Percentiles rank a stretch among this genome's conserved stretches.
These are phyloP conservation scores for Eupithecia centaureata DNA, from an alignment of 2,888 invertebrate species.

Conservation along the genomic window DNA sequence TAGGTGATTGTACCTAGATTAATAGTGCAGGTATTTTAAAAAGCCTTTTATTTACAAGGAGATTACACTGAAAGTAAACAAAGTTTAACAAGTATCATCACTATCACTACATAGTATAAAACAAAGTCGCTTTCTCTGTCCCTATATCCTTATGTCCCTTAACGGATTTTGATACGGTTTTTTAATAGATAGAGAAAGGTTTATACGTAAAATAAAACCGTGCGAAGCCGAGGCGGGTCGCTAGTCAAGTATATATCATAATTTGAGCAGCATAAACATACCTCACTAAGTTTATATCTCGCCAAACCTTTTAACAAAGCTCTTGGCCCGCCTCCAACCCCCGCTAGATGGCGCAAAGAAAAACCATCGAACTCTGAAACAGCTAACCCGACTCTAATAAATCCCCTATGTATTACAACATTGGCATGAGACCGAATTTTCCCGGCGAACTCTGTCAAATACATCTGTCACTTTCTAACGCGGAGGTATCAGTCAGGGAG, in stretches of 20 bases:
- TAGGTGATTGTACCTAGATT: constrained; percentile 1
- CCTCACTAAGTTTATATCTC: constrained; percentile 49
- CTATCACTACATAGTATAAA: too few relatives aligned
- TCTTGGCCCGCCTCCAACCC: constrained; percentile 68
- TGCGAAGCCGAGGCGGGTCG: too few relatives aligned
- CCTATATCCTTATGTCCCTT: too few relatives aligned
- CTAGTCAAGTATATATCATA: too few relatives aligned
- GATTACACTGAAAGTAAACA: too few relatives aligned
- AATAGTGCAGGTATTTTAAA: neutral
- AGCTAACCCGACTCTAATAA: constrained; percentile 57
- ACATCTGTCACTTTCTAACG: constrained; percentile 73
- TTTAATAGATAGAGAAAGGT: too few relatives aligned
- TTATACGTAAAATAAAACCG: too few relatives aligned
- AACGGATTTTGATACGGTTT: too few relatives aligned
- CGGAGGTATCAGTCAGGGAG: constrained; percentile 68
- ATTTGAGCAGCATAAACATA: neutral
- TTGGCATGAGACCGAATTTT: constrained; percentile 55
- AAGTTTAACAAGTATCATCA: too few relatives aligned
- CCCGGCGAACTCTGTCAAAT: constrained; percentile 49
- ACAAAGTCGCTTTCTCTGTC: too few relatives aligned
- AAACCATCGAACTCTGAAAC: constrained; percentile 49
- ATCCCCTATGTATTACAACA: constrained; percentile 56
- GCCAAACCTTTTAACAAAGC: constrained; percentile 71
- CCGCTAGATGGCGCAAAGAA: constrained; percentile 65
- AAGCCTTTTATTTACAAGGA: too few relatives aligned